Percentiles rank a stretch among this genome's conserved stretches.
phyloP scores from a whole-genome alignment of 1,140 invertebrate genomes.

The Macrobrachium rosenbergii region DNA sequence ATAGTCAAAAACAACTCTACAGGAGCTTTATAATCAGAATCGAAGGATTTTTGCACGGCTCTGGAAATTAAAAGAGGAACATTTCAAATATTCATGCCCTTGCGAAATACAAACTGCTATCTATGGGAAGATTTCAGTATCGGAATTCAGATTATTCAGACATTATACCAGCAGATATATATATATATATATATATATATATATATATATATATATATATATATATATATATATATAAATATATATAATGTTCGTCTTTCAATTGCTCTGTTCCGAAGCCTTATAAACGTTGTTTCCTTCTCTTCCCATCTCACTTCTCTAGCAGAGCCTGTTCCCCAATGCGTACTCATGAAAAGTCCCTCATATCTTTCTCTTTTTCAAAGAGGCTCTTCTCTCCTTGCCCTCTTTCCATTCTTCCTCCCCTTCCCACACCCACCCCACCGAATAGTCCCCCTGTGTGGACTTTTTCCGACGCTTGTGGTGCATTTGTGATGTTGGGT shows the following conservation, averaged over 20 bases:
- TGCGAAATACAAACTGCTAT: too few species aligned
- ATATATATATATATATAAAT: constrained; percentile 14
- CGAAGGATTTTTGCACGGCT: too few species aligned
- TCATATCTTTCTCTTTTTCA: neutral
- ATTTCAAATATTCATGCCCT: too few species aligned
- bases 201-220: constrained; percentile 22
- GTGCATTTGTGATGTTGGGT: too few species aligned
- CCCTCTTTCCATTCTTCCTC: neutral
- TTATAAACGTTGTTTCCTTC: neutral
- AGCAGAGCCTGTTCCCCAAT: too few species aligned
- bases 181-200: constrained; percentile 7
- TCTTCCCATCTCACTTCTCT: neutral
- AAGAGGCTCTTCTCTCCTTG: neutral
- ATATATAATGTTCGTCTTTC: neutral
- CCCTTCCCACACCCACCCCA: neutral
- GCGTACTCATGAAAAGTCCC: too few species aligned
- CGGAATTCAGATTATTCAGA: too few species aligned
- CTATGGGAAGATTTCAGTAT: too few species aligned
- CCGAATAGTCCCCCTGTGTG: neutral
- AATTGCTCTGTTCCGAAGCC: neutral
- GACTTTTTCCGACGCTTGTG: neutral
- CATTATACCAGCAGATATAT: neutral
- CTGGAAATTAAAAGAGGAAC: too few species aligned
- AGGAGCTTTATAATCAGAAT: too few species aligned
- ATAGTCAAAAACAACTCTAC: too few species aligned